A percentile compares a stretch with the other conserved stretches of the same genome.
Evolutionary conservation across 2,888 invertebrate species (phyloP).

Genomic region (Selenia dentaria): DNA sequence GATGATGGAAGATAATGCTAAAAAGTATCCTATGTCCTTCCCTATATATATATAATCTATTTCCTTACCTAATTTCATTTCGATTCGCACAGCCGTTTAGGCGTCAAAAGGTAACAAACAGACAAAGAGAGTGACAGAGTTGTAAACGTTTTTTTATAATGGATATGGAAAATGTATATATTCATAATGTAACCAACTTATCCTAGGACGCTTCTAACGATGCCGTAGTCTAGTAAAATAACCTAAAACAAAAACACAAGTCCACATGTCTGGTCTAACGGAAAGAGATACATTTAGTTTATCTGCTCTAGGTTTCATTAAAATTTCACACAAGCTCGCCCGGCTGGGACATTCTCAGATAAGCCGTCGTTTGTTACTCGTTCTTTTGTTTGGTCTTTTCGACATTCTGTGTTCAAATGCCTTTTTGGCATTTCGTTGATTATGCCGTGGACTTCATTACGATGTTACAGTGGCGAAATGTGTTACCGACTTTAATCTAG

Average conservation of each 20-base stretch:
- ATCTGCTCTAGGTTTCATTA: conserved; percentile 38
- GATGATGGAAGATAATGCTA: too few relatives aligned
- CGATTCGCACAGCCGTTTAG: too few relatives aligned
- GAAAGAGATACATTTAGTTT: conserved; percentile 38
- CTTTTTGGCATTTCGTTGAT: conserved; percentile 34
- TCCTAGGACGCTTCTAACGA: too few relatives aligned
- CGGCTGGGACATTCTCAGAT: conserved; percentile 39
- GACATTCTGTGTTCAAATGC: conserved; percentile 30
- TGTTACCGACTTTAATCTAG: not conserved
- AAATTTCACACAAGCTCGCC: conserved; percentile 37
- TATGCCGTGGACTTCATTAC: conserved; percentile 14
- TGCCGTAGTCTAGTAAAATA: not conserved
- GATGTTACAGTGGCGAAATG: conserved; percentile 4
- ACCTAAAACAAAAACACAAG: conserved; percentile 1
- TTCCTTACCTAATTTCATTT: too few relatives aligned
- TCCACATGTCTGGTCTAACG: conserved; percentile 26
- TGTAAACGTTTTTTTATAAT: too few relatives aligned
- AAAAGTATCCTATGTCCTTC: too few relatives aligned
- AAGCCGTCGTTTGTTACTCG: conserved; percentile 34
- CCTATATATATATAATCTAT: too few relatives aligned
- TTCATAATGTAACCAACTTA: too few relatives aligned
- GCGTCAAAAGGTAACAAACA: too few relatives aligned
- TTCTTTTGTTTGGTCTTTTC: conserved; percentile 41
- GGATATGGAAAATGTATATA: too few relatives aligned
- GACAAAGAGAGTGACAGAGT: too few relatives aligned